A percentile compares a stretch with the other conserved stretches of the same genome.
Evolutionary conservation across 1,140 invertebrate genomes (phyloP).

Genomic region (Drosophila arawakana): DNA sequence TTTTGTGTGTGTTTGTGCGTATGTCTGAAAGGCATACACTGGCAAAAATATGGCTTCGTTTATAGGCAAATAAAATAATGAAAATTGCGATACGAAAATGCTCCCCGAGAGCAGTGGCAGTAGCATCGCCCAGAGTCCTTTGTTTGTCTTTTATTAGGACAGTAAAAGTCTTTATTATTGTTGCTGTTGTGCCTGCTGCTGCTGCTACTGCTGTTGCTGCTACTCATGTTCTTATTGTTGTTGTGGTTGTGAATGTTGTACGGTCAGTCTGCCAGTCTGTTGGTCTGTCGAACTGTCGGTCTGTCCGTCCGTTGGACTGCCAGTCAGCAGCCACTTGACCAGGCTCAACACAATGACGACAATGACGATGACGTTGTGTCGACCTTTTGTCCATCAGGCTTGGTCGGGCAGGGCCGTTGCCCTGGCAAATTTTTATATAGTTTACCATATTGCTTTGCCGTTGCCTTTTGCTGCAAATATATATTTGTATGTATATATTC

Average conservation of each 20-base stretch:
- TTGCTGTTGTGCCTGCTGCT: slow-evolving; percentile 61
- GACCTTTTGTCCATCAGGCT: slow-evolving; percentile 73
- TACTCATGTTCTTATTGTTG: slow-evolving; percentile 40
- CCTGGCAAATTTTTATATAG: slow-evolving; percentile 77
- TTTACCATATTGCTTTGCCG: slow-evolving; percentile 74
- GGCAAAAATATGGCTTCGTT: slow-evolving; percentile 79
- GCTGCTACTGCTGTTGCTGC: slow-evolving; percentile 34
- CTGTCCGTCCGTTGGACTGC: not conserved
- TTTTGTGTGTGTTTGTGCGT: slow-evolving; percentile 13
- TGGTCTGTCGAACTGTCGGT: slow-evolving; percentile 1
- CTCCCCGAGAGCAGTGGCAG: slow-evolving; percentile 36
- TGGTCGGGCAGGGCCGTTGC: slow-evolving; percentile 26
- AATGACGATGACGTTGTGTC: slow-evolving; percentile 73
- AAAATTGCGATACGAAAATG: slow-evolving; percentile 78
- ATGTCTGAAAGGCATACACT: slow-evolving; percentile 48
- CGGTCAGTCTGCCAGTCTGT: not conserved
- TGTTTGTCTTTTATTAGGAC: slow-evolving; percentile 83
- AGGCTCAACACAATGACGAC: slow-evolving; percentile 73
- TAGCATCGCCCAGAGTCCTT: slow-evolving; percentile 64
- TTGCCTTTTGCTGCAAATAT: slow-evolving; percentile 35
- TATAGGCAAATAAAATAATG: slow-evolving; percentile 84
- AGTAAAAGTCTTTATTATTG: slow-evolving; percentile 82
- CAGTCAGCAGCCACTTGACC: slow-evolving; percentile 70
- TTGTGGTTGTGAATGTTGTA: slow-evolving; percentile 32
- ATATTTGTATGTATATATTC: slow-evolving; percentile 65